Conservation (phyloP, 1,140 invertebrate species). For the Micrasema minimum region DNA sequence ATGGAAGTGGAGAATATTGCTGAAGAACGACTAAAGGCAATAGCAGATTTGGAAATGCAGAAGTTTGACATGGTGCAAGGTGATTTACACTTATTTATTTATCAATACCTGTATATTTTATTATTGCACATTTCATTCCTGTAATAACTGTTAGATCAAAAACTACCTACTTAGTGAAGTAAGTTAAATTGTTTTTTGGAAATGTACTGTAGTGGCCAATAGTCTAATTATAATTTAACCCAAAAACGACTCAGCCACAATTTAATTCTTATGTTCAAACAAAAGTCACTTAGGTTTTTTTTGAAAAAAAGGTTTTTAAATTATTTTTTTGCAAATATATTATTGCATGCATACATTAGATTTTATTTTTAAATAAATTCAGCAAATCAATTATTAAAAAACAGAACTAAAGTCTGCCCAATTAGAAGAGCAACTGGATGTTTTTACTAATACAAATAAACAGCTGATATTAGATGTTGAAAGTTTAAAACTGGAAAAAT, state of each 20-base stretch:
- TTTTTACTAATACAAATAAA: slow-evolving; percentile 63
- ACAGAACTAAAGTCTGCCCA: slow-evolving; percentile 78
- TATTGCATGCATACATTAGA: too few species aligned
- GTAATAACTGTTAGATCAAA: too few species aligned
- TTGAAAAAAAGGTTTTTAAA: too few species aligned
- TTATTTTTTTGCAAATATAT: too few species aligned
- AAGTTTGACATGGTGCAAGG: slow-evolving; percentile 76
- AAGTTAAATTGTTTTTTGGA: too few species aligned
- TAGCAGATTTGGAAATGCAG: slow-evolving; percentile 72
- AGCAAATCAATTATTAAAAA: slow-evolving; percentile 7
- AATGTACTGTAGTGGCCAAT: too few species aligned
- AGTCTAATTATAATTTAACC: too few species aligned
- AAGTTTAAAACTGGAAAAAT: slow-evolving; percentile 66
- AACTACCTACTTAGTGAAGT: too few species aligned
- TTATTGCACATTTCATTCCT: background rate
- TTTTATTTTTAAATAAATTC: too few species aligned
- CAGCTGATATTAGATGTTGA: slow-evolving; percentile 68
- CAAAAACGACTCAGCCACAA: too few species aligned
- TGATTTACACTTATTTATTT: slow-evolving; percentile 56
- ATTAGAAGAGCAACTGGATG: slow-evolving; percentile 75
- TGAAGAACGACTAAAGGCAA: slow-evolving; percentile 68
- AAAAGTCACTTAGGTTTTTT: too few species aligned
- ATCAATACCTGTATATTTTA: background rate
- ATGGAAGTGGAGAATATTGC: slow-evolving; percentile 66
- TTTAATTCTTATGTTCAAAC: too few species aligned